phyloP scores from a whole-genome alignment of 2,797 vertebrate species.

The Lacerta bilineata region DNA sequence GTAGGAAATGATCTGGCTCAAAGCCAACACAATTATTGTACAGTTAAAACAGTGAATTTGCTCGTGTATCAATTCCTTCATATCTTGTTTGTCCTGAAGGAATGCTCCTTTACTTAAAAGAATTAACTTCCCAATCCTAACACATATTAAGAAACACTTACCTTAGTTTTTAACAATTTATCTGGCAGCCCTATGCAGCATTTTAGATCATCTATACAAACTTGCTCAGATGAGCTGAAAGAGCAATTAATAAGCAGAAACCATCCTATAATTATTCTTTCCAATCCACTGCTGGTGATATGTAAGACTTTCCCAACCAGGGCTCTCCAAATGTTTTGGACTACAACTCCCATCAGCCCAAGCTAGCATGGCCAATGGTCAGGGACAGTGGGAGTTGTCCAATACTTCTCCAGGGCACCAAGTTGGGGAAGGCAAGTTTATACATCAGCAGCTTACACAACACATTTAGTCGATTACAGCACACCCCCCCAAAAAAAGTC shows the following conservation, averaged over 20 bases:
- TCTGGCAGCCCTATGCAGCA: neutral
- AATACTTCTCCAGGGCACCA: too few species aligned
- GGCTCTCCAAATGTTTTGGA: too few species aligned
- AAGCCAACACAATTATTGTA: neutral
- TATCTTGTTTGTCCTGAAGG: neutral
- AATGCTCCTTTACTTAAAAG: neutral
- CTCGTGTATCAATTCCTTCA: neutral
- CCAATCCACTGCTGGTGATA: neutral
- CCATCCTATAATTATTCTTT: neutral
- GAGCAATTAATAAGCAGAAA: neutral
- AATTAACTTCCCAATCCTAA: constrained; percentile 6
- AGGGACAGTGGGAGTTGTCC: too few species aligned
- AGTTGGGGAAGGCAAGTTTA: too few species aligned
- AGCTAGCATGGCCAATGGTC: too few species aligned
- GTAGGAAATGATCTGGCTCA: neutral
- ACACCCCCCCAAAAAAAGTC: neutral
- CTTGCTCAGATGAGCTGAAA: neutral
- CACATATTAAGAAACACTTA: neutral
- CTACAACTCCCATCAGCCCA: too few species aligned
- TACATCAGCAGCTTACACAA: neutral
- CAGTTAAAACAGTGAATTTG: neutral
- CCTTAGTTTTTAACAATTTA: neutral
- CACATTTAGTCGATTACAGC: neutral
- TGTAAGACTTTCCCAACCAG: neutral
- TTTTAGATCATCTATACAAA: neutral